Evolutionary conservation across 2,113 vertebrate genomes (phyloP).

Genomic region (Melanerpes aurifrons): DNA sequence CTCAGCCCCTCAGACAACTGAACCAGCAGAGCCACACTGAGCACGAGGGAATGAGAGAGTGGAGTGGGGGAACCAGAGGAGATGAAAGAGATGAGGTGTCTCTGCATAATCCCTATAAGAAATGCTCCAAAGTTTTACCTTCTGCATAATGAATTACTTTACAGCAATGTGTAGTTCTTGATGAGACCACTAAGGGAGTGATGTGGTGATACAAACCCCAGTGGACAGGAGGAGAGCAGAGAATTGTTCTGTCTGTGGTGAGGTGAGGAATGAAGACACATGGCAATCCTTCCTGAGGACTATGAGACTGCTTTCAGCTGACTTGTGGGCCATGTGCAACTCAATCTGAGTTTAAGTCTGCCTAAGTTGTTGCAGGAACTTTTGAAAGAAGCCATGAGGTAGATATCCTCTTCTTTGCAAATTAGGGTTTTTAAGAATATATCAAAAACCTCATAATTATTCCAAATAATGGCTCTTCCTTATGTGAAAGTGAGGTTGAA

Average conservation of each 20-base stretch:
- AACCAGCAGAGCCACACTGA: background rate
- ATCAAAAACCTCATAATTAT: background rate
- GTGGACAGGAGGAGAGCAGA: background rate
- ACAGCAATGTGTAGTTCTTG: background rate
- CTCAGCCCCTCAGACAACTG: background rate
- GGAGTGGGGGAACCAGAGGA: background rate
- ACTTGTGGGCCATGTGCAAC: background rate
- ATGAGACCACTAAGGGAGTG: background rate
- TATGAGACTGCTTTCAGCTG: fast-evolving
- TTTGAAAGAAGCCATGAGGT: background rate
- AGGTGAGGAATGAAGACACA: background rate
- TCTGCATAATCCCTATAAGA: background rate
- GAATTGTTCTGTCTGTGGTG: background rate
- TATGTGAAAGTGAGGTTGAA: background rate
- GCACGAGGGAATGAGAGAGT: background rate
- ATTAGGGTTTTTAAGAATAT: background rate
- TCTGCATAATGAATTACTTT: background rate
- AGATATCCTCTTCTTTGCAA: background rate
- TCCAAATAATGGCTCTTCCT: background rate
- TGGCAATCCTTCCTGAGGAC: background rate
- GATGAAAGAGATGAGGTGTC: background rate
- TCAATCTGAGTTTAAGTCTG: background rate
- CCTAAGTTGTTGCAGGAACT: background rate
- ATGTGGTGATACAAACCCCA: background rate
- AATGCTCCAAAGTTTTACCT: background rate